Evolutionary conservation across 2,113 vertebrate species (phyloP).

Genomic region (Anguilla rostrata): DNA sequence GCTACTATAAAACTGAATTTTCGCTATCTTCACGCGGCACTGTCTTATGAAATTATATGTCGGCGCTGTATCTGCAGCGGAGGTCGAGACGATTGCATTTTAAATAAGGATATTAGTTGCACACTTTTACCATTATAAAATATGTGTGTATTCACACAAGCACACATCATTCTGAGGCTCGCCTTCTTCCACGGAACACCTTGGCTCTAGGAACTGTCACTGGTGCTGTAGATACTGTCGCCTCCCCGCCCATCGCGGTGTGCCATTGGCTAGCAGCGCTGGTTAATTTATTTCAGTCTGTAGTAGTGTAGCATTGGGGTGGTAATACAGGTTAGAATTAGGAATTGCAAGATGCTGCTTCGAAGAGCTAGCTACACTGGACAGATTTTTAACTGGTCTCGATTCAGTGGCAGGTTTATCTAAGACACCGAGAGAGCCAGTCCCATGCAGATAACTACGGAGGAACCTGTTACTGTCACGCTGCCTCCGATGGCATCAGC

Average conservation of each 20-base stretch:
- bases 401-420: slow-evolving; percentile 28
- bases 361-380: slow-evolving; percentile 33
- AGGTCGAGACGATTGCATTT: background rate
- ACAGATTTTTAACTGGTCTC: slow-evolving; percentile 50
- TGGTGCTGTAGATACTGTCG: slow-evolving; percentile 18
- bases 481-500: slow-evolving; percentile 8
- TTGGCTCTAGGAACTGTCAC: slow-evolving; percentile 19
- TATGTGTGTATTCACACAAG: background rate
- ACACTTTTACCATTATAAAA: background rate
- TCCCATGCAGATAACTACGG: slow-evolving; percentile 11
- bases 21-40: background rate
- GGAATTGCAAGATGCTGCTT: slow-evolving; percentile 7
- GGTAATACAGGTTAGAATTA: slow-evolving; percentile 35
- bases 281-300: slow-evolving; percentile 38
- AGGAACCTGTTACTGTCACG: slow-evolving; percentile 24
- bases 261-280: slow-evolving; percentile 41
- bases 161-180: background rate
- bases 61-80: background rate
- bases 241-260: slow-evolving; percentile 35
- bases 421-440: slow-evolving; percentile 25
- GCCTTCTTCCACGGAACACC: background rate
- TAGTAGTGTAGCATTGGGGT: slow-evolving; percentile 35
- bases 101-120: background rate
- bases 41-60: background rate
- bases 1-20: background rate